phyloP scores from a whole-genome alignment of 23 tunicate species.

The Halocynthia aurantium region DNA sequence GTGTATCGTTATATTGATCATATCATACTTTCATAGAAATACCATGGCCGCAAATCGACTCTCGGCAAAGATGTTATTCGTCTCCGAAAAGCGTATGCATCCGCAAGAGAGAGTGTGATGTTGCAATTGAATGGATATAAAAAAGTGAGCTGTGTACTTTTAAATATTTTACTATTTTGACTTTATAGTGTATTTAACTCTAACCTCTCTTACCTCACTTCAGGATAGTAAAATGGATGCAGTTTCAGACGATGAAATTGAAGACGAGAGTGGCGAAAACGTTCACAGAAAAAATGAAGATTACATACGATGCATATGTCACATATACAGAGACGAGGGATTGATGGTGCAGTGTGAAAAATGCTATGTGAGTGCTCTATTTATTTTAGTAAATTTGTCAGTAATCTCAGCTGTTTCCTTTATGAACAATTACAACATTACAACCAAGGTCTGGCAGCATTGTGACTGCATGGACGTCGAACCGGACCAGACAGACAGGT shows the following conservation, averaged over 20 bases:
- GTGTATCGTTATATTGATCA: background rate
- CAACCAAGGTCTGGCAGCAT: slow-evolving; percentile 88
- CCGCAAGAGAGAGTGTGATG: slow-evolving; percentile 44
- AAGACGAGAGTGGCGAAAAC: slow-evolving; percentile 8
- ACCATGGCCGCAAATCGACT: slow-evolving; percentile 71
- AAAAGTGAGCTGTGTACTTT: slow-evolving; percentile 5
- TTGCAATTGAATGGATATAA: slow-evolving; percentile 10
- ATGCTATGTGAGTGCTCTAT: slow-evolving; percentile 66
- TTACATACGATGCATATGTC: slow-evolving; percentile 79
- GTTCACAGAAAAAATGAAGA: slow-evolving; percentile 61
- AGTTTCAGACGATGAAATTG: slow-evolving; percentile 7
- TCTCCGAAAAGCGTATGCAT: slow-evolving; percentile 50
- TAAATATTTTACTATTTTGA: too few relatives aligned
- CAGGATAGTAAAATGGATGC: background rate
- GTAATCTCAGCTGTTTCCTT: background rate
- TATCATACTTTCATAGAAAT: slow-evolving; percentile 38
- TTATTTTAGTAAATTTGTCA: background rate
- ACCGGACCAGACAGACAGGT: slow-evolving; percentile 50
- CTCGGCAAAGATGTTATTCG: slow-evolving; percentile 65
- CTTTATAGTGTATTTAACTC: too few relatives aligned
- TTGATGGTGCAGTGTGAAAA: slow-evolving; percentile 91
- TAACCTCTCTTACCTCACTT: too few relatives aligned
- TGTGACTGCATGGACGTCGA: slow-evolving; percentile 81
- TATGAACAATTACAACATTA: background rate
- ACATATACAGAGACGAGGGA: slow-evolving; percentile 78